These are phyloP conservation scores for Ptychochromis oligacanthus DNA, from an alignment of 2,113 vertebrate species.

Conservation along the genomic window DNA sequence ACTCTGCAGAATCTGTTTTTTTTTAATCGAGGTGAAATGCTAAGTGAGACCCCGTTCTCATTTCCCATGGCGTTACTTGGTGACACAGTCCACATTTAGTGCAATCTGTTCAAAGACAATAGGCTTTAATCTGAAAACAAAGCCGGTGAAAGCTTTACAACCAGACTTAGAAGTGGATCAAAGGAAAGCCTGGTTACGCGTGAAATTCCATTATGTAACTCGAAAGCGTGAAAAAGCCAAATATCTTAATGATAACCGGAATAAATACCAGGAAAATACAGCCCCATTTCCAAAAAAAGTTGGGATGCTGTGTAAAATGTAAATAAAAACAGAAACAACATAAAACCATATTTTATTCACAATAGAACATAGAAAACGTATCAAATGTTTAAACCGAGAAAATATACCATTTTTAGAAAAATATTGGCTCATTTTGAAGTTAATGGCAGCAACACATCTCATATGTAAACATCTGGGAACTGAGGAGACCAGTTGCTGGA, in stretches of 20 bases:
- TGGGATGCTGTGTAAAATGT: too few species aligned
- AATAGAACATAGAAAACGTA: too few species aligned
- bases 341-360: too few species aligned
- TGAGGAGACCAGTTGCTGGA: too few species aligned
- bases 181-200: constrained; percentile 9
- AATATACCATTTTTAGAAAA: too few species aligned
- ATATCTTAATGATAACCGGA: background rate
- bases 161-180: background rate
- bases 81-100: constrained; percentile 5
- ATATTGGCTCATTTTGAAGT: too few species aligned
- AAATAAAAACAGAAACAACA: too few species aligned
- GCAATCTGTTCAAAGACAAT: constrained; percentile 6
- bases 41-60: background rate
- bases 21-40: constrained; percentile 12
- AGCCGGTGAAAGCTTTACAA: background rate
- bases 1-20: constrained; percentile 1
- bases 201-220: background rate
- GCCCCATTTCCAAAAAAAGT: too few species aligned
- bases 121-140: constrained; percentile 11
- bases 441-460: too few species aligned
- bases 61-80: background rate
- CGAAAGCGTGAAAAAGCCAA: constrained; percentile 8
- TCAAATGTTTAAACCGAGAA: too few species aligned
- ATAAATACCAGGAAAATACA: background rate
- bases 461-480: too few species aligned